phyloP scores from a whole-genome alignment of 1,140 invertebrate species.

The Contarinia nasturtii region DNA sequence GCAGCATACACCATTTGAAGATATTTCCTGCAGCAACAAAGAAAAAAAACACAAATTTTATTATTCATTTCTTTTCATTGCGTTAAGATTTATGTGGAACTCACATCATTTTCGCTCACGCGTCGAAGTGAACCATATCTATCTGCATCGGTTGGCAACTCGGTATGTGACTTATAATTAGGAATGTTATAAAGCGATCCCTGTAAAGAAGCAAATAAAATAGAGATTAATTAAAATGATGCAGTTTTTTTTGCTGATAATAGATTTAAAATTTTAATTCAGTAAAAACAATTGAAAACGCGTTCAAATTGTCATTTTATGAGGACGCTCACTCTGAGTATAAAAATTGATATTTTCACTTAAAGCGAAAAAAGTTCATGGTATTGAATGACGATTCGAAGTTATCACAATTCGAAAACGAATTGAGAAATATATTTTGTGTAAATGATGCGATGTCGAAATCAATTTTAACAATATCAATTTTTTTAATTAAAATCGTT shows the following conservation, averaged over 20 bases:
- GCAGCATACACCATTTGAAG: conserved; percentile 13
- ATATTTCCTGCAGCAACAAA: conserved; percentile 11
- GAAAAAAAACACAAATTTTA: conserved; percentile 1
- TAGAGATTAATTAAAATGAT: not conserved
- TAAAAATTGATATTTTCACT: no score
- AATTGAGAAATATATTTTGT: no score
- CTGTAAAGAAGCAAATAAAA: conserved; percentile 5
- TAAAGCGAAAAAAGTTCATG: no score
- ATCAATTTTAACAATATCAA: no score
- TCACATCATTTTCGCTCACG: not conserved
- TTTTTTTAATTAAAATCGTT: conserved; percentile 7
- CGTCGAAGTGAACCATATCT: conserved; percentile 16
- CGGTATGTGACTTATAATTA: conserved; percentile 23
- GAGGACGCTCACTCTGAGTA: no score
- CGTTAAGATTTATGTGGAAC: no score
- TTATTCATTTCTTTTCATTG: no score
- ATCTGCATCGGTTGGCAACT: conserved; percentile 14
- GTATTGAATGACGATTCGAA: no score
- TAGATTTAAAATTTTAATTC: not conserved
- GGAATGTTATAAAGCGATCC: conserved; percentile 26
- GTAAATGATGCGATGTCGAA: no score
- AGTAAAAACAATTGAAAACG: no score
- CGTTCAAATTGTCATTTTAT: no score
- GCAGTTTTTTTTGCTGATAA: not conserved
- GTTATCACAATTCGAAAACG: no score